Evolutionary conservation across 2,888 invertebrate genomes (phyloP).

Genomic region (Ophion costatus): DNA sequence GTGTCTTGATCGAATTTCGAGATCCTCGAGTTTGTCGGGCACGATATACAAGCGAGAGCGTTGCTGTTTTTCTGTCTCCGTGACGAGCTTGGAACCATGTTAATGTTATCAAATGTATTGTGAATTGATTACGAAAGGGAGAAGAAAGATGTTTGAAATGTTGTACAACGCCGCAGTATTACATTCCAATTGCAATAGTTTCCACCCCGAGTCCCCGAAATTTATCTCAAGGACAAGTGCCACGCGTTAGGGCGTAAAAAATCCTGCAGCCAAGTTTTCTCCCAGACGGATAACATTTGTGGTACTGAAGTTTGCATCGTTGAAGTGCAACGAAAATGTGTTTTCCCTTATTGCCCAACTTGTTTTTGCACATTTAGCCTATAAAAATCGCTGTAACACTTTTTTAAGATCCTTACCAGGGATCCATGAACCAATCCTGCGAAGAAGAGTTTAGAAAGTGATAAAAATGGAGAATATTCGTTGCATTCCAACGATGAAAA

Average conservation of each 20-base stretch:
- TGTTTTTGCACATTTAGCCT: no score
- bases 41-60: neutral
- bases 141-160: slow-evolving; percentile 26
- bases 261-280: neutral
- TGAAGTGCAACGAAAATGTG: no score
- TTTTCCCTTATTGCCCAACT: no score
- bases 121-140: slow-evolving; percentile 33
- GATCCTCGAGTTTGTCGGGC: slow-evolving; percentile 26
- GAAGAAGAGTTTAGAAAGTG: no score
- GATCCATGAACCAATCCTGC: no score
- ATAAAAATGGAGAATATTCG: no score
- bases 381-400: no score
- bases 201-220: neutral
- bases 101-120: slow-evolving; percentile 51
- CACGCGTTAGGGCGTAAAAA: neutral
- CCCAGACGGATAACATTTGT: neutral
- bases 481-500: no score
- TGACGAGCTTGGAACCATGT: slow-evolving; percentile 39
- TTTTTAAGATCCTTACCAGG: no score
- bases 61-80: slow-evolving; percentile 7
- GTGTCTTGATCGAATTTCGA: slow-evolving; percentile 38
- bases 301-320: no score
- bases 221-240: neutral
- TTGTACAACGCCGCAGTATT: slow-evolving; percentile 43
- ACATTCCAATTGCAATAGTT: slow-evolving; percentile 51